Percentiles rank a stretch among this genome's conserved stretches.
Evolutionary conservation across 1,140 invertebrate species (phyloP).

Genomic region (Thaumetopoea pityocampa): DNA sequence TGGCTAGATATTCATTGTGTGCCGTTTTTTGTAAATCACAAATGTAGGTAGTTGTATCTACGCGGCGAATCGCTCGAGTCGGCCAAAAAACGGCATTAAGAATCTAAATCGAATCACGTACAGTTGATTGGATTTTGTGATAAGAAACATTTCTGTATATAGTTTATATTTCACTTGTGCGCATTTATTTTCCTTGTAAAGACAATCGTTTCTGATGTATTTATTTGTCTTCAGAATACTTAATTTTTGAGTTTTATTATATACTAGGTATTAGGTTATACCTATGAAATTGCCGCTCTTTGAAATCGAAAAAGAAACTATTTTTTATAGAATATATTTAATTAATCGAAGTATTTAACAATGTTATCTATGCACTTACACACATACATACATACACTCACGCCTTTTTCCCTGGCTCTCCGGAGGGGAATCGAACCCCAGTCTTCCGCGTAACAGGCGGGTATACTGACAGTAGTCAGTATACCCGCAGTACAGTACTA

Average conservation of each 20-base stretch:
- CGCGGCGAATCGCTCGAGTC: slow-evolving; percentile 31
- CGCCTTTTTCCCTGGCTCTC: too few relatives aligned
- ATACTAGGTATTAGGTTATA: not conserved
- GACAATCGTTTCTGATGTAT: not conserved
- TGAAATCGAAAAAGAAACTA: too few relatives aligned
- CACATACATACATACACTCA: too few relatives aligned
- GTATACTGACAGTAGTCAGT: too few relatives aligned
- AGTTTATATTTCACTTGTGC: slow-evolving; percentile 1
- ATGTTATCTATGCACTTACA: too few relatives aligned
- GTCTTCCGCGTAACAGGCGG: too few relatives aligned
- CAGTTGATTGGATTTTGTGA: slow-evolving; percentile 44
- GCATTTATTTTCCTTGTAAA: slow-evolving; percentile 3
- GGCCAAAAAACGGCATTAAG: slow-evolving; percentile 36
- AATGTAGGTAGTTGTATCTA: slow-evolving; percentile 46
- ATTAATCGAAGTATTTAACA: too few relatives aligned
- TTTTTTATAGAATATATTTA: too few relatives aligned
- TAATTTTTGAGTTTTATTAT: not conserved
- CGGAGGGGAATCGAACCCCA: too few relatives aligned
- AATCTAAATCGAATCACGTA: slow-evolving; percentile 62
- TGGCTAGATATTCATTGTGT: slow-evolving; percentile 38
- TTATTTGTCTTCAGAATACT: not conserved
- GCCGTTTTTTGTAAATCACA: slow-evolving; percentile 39
- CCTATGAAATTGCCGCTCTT: too few relatives aligned
- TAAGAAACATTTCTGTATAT: slow-evolving; percentile 29
- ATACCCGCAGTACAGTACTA: too few relatives aligned